phyloP scores from a whole-genome alignment of 2,113 vertebrate species.

The Acinonyx jubatus region DNA sequence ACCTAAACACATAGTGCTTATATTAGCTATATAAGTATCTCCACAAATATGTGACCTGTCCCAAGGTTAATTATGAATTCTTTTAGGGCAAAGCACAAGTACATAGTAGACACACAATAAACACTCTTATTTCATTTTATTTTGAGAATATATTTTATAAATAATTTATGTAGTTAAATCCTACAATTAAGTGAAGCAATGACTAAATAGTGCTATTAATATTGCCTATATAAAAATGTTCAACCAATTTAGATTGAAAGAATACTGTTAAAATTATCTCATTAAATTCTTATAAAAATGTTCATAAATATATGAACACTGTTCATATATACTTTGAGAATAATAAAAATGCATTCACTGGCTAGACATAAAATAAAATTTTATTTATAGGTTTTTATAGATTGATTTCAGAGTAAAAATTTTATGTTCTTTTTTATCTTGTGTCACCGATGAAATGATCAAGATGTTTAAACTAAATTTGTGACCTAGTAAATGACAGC shows the following conservation, averaged over 20 bases:
- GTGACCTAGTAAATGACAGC: background rate
- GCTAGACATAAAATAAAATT: background rate
- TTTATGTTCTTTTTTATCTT: constrained; percentile 1
- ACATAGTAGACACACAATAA: background rate
- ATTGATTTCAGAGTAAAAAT: background rate
- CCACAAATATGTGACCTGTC: background rate
- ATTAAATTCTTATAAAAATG: background rate
- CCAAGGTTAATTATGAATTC: background rate
- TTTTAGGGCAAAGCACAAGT: background rate
- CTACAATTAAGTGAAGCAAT: background rate
- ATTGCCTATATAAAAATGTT: background rate
- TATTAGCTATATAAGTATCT: background rate
- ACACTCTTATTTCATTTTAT: background rate
- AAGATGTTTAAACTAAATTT: background rate
- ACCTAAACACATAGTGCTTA: background rate
- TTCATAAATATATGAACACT: background rate
- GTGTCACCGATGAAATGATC: background rate
- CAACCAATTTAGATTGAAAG: background rate
- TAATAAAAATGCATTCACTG: background rate
- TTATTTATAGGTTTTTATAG: background rate
- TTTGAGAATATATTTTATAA: background rate
- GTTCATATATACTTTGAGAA: background rate
- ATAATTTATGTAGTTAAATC: background rate
- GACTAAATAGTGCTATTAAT: background rate
- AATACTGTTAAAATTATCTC: background rate